These are phyloP conservation scores for Carterocephalus palaemon DNA, from an alignment of 2,888 invertebrate genomes.

Conservation along the genomic window DNA sequence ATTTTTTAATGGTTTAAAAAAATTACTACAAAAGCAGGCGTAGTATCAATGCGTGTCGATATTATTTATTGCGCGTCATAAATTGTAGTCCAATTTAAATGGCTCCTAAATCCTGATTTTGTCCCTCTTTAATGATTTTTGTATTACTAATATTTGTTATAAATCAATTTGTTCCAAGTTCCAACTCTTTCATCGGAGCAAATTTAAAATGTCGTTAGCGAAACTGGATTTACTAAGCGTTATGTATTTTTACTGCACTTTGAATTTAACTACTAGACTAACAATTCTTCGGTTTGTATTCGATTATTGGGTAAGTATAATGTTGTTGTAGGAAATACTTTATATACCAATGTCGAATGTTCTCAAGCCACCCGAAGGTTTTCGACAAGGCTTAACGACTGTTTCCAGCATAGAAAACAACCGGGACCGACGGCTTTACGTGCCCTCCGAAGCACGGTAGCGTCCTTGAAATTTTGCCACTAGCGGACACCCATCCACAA, in stretches of 20 bases:
- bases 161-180: constrained; percentile 52
- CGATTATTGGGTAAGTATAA: too few species aligned
- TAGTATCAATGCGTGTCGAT: constrained; percentile 52
- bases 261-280: constrained; percentile 7
- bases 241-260: too few species aligned
- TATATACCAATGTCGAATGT: too few species aligned
- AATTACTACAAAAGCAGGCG: constrained; percentile 68
- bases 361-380: too few species aligned
- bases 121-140: constrained; percentile 55
- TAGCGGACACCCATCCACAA: too few species aligned
- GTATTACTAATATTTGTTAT: constrained; percentile 63
- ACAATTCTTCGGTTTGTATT: neutral
- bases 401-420: too few species aligned
- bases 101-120: constrained; percentile 60
- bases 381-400: too few species aligned
- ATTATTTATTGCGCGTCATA: constrained; percentile 73
- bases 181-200: constrained; percentile 28
- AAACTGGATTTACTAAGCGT: too few species aligned
- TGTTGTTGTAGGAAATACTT: too few species aligned
- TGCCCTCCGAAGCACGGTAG: too few species aligned
- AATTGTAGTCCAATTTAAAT: constrained; percentile 73
- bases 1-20: constrained; percentile 76
- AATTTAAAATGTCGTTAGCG: constrained; percentile 18
- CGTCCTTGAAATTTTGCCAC: too few species aligned
- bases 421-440: too few species aligned